Base-by-base conservation (phyloP, 2,797 vertebrate genomes). In the Aldrovandia affinis region DNA sequence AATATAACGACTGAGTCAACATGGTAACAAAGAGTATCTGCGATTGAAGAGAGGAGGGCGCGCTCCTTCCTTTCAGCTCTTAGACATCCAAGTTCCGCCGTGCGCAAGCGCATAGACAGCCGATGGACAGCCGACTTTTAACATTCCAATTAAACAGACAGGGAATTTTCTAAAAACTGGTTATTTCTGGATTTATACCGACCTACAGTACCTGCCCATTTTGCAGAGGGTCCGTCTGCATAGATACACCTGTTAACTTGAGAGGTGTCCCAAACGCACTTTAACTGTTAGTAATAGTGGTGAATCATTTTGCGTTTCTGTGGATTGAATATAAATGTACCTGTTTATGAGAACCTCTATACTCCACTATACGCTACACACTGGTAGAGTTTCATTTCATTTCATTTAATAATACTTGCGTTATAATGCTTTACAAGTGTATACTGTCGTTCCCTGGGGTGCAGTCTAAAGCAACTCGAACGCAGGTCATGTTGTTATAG, bases 71-170 rank as follows among this genome's bases (percentile, higher is more conserved):
- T 92, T 92, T 94, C 93, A 94, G 95, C 91, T 87, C 92, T 92
- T 95, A 96, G 93, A 97, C 96, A 95, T 96, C 94, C 94, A 87
- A 91, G 89, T 82, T 83, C 68, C 90, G 89, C 88, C 91, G 89
- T 92, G 96, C 97, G 97, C 97, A 97, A 94, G 97, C 96, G 96
- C 96, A 87, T 90, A 88, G 92, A 78, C 92, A 91, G 88, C 88
- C 90, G 57, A 42, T 88, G 87, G 88, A 94, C 93, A 92, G 92
- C 83, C 86, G 93, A 85, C 89, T 95, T 84, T 86, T 73, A 93
- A 95, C 90, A 87, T 86, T 82, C 88, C 85, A 70, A 83, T 86
- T 80, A 90, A 88, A 91, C 83, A 83, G 83, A 82, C 84, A 84
- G 33, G 50, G 14, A 42, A 44, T 77, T 47, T 47, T 77, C 2